These are phyloP conservation scores for Stigmatopora argus DNA, from an alignment of 2,113 vertebrate genomes.

Conservation along the genomic window DNA sequence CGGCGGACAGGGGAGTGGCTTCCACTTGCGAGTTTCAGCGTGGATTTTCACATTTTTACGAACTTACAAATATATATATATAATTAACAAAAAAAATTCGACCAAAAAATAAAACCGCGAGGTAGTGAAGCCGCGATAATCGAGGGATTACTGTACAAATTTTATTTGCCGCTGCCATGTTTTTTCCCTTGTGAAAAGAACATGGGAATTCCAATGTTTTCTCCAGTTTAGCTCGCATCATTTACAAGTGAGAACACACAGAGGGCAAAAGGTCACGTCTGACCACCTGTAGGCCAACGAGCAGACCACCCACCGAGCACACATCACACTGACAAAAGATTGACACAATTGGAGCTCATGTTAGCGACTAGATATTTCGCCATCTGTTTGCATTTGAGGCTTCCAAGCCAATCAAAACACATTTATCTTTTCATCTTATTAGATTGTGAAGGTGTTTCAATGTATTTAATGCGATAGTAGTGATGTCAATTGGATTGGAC, in stretches of 20 bases:
- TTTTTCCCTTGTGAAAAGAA: no score
- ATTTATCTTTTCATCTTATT: not conserved
- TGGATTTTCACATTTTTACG: no score
- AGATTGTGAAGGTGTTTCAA: not conserved
- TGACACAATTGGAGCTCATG: not conserved
- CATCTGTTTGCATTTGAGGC: not conserved
- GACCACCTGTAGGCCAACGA: conserved; percentile 53
- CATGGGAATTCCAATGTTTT: not conserved
- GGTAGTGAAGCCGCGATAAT: no score
- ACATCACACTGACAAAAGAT: conserved; percentile 9
- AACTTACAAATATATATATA: no score
- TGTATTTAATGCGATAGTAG: not conserved
- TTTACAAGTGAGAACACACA: conserved; percentile 22
- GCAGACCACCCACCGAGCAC: conserved; percentile 49
- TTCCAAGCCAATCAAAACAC: not conserved
- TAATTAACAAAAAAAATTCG: no score
- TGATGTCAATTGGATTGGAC: no score
- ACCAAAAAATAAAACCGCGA: no score
- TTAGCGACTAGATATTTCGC: not conserved
- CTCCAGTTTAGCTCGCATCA: conserved; percentile 30
- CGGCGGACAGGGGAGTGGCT: no score
- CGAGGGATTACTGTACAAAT: no score
- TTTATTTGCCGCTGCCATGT: no score
- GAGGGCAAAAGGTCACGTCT: conserved; percentile 32
- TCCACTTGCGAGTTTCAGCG: no score